Base-by-base conservation (phyloP, 2,113 vertebrate species). In the Sapayoa aenigma region DNA sequence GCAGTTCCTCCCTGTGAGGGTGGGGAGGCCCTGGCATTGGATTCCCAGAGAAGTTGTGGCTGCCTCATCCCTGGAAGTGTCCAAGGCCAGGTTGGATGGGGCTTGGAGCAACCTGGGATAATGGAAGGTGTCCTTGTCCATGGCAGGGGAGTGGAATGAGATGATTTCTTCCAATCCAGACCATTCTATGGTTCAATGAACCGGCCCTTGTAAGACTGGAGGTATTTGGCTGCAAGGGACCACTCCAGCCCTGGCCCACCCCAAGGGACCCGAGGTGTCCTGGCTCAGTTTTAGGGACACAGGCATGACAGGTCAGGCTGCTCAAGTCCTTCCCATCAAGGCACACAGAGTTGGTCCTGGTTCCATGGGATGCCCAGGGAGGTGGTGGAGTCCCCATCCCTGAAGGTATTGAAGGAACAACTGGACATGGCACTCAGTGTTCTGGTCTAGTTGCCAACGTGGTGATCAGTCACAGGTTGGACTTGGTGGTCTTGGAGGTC, bases 51-150 rank as follows among this genome's bases (percentile, higher is more conserved):
- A 6, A 68, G 39, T 39, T 53, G 39, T 68, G 87, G 28, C 15
- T 53, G 37, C 19, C 12, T 7, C 69, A 46, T 33, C 23, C 19
- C 33, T 89, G 46, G 69, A 3, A 53, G 15, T 46, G 37, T 18
- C 6, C 39, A 25, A 1, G 0, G 1, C 14, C 28, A 22, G 28
- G 28, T 0, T 53, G 60, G 37, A 59, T 0, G 0, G 12, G 59
- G 27, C 35, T 52, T 20, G 46, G 28, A 68, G 28, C 13, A 17
- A 0, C 7, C 39, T 47, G 69, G 28, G 1, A 0, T 4, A 0
- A n/a, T 60, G 39, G 39, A 12, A 68, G 0, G 11, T 59, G 69
- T n/a, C 10, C 39, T 10, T 89, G 68, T 5, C 27, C 4, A 1
- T 39, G 27, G 37, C 52, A 81, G 37, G 31, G 31, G 1, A 22